A percentile compares a stretch with the other conserved stretches of the same genome.
Evolutionary conservation across 2,113 vertebrate genomes (phyloP).

Genomic region (Numenius arquata): DNA sequence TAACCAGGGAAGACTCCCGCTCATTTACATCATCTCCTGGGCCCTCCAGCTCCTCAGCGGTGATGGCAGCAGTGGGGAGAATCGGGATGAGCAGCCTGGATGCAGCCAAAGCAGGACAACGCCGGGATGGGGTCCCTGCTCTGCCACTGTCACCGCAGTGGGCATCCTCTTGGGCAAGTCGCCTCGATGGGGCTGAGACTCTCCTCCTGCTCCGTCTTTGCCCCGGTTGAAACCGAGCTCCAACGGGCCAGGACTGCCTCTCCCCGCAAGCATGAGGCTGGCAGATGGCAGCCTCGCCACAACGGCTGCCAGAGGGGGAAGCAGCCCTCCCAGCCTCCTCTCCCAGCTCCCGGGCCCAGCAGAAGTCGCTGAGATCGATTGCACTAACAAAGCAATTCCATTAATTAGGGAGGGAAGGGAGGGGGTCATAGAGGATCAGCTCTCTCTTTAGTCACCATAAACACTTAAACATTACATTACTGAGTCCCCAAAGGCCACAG

Average conservation of each 20-base stretch:
- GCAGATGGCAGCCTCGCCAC: neutral
- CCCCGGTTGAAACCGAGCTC: neutral
- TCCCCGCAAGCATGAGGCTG: rapidly evolving
- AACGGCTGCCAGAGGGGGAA: neutral
- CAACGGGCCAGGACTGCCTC: neutral
- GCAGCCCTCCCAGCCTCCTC: neutral
- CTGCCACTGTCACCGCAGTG: neutral
- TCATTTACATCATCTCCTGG: neutral
- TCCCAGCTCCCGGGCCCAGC: neutral
- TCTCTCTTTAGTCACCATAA: conserved; percentile 77
- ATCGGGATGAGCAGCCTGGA: neutral
- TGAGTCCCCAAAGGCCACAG: neutral
- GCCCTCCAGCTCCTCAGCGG: neutral
- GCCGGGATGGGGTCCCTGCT: rapidly evolving
- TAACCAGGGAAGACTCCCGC: neutral
- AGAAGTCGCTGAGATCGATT: conserved; percentile 72
- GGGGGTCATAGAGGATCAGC: conserved; percentile 59
- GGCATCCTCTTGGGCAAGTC: neutral
- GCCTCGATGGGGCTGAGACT: rapidly evolving
- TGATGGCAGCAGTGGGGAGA: neutral
- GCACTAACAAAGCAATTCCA: conserved; percentile 71
- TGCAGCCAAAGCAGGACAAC: neutral
- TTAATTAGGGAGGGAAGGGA: conserved; percentile 48
- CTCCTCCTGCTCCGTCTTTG: neutral
- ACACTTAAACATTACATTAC: conserved; percentile 77